Conservation (phyloP, 2,113 vertebrate genomes). For the Podilymbus podiceps region DNA sequence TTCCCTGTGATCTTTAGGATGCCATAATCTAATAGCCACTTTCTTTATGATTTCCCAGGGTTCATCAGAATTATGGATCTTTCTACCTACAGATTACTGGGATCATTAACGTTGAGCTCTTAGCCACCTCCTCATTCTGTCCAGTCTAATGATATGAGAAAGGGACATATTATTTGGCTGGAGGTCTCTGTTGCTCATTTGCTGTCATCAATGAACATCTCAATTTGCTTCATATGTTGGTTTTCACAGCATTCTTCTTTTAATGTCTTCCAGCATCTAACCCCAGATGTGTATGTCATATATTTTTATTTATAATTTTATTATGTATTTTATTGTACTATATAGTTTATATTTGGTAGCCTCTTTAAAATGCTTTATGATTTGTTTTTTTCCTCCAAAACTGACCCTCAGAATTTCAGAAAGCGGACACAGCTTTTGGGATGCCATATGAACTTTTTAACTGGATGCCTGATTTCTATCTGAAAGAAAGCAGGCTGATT, state of each 20-base stretch:
- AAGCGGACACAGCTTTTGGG: not conserved
- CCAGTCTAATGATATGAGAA: not conserved
- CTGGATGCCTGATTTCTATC: not conserved
- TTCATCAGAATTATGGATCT: not conserved
- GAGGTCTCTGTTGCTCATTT: not conserved
- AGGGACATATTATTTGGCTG: not conserved
- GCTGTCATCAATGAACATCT: not conserved
- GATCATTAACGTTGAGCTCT: not conserved
- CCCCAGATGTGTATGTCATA: too few species aligned
- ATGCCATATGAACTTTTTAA: not conserved
- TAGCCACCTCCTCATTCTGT: not conserved
- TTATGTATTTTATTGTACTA: not conserved
- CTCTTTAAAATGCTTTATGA: not conserved
- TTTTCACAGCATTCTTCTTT: conserved; percentile 30
- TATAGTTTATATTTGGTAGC: not conserved
- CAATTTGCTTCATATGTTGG: not conserved
- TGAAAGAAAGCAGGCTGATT: not conserved
- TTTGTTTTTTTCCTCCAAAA: not conserved
- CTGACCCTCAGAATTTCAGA: not conserved
- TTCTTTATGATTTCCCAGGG: not conserved
- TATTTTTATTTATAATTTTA: not conserved
- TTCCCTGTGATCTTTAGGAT: not conserved
- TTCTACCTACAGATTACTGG: not conserved
- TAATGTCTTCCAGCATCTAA: conserved; percentile 16
- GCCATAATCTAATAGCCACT: not conserved